phyloP scores from a whole-genome alignment of 2,113 vertebrate genomes.

The Hiodon tergisus region DNA sequence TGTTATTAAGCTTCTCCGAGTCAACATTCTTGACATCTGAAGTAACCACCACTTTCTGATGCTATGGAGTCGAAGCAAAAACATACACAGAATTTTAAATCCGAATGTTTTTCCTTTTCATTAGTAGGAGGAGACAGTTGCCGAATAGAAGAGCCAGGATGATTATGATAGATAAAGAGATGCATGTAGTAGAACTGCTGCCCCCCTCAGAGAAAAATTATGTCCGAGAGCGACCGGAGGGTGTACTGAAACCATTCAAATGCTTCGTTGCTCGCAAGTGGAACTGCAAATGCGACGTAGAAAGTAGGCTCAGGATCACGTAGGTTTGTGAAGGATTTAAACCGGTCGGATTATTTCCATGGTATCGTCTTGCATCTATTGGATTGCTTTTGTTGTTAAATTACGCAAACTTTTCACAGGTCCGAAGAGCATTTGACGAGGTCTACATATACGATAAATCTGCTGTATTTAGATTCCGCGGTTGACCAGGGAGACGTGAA shows the following conservation, averaged over 20 bases:
- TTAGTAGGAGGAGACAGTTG: background rate
- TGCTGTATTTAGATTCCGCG: slow-evolving; percentile 37
- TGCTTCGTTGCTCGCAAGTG: background rate
- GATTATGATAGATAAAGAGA: background rate
- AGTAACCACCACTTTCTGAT: background rate
- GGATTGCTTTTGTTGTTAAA: slow-evolving; percentile 2
- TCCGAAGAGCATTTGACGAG: background rate
- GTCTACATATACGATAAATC: background rate
- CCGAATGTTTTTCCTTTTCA: background rate
- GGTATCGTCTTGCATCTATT: background rate
- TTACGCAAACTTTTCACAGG: background rate
- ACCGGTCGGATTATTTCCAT: slow-evolving; percentile 23
- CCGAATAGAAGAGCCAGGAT: background rate
- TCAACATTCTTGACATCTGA: slow-evolving; percentile 31
- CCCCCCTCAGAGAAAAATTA: background rate
- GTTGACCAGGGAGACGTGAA: slow-evolving; percentile 19
- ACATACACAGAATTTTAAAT: background rate
- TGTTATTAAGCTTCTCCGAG: slow-evolving; percentile 10
- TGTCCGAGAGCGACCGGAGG: slow-evolving; percentile 9
- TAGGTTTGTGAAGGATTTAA: slow-evolving; percentile 44
- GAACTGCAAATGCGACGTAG: slow-evolving; percentile 19
- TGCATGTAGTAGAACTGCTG: slow-evolving; percentile 8
- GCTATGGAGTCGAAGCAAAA: background rate
- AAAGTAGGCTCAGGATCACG: slow-evolving; percentile 40
- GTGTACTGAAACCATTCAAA: slow-evolving; percentile 5